Evolutionary conservation across 2,797 vertebrate species (phyloP), one percentile per base, ranked within the genome.

Genomic region (Anas acuta): DNA sequence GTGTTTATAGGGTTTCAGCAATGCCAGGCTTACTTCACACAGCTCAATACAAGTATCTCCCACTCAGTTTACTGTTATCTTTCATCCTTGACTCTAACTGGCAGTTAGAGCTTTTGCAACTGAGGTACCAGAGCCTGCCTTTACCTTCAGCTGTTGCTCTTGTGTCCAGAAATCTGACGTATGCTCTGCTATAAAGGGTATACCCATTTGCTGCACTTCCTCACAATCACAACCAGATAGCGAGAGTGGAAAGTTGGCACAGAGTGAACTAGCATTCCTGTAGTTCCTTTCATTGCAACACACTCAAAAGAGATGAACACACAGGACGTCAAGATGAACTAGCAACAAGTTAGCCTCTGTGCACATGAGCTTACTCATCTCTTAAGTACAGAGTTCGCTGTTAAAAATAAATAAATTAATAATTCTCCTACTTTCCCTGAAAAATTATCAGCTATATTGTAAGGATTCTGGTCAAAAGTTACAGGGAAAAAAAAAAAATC

Each of bases 191-290:
- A 45, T 22, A 45, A 77, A 72, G 35, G 11, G 5, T 26, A 10
- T 16, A 41, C 26, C 17, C 26, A 33, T 74, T 85, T 74, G 8
- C 66, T 78, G 66, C 47, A 11, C 43, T 85, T 90, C 57, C 71
- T 80, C 58, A 53, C 57, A 75, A 54, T 65, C 83, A 62, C 20
- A 65, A 78, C 53, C 58, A 88, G 62, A 75, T 8, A 79, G 22
- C 18, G 21, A 74, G 58, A 85, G 80, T 30, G 90, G 90, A 92
- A 92, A 92, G 43, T 10, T 78, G 84, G 90, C 77, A 82, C 21
- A 35, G 26, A 9, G 13, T 56, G 58, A 82, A 64, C n/a, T 4
- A 28, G 20, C 67, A 53, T 85, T 90, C 76, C 23, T 72, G 54
- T 54, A 79, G 64, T 80, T 87, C 87, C 43, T 79, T 56, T 91